Percentiles rank a stretch among this genome's conserved stretches.
Conservation (phyloP, 2,888 invertebrate genomes). For the Hypena proboscidalis region DNA sequence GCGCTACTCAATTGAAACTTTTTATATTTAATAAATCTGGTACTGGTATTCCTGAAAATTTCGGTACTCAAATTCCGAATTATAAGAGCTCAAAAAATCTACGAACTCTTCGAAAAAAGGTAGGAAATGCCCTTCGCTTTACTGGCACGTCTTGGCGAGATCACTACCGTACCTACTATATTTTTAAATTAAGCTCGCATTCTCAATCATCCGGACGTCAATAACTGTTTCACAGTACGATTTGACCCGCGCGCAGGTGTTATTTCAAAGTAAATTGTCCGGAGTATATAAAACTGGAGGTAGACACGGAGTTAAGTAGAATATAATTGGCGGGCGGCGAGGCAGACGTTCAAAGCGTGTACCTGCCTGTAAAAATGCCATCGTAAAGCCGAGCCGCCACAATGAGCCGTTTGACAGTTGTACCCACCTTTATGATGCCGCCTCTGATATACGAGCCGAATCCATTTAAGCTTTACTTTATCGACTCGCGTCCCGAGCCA, state of each 20-base stretch:
- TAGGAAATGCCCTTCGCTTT: too few species aligned
- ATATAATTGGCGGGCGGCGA: constrained; percentile 83
- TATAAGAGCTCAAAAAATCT: too few species aligned
- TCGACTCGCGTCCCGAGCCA: constrained; percentile 76
- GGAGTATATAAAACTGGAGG: constrained; percentile 44
- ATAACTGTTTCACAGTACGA: constrained; percentile 40
- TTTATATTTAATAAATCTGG: too few species aligned
- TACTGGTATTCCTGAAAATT: too few species aligned
- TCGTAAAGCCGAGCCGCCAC: constrained; percentile 80
- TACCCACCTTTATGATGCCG: constrained; percentile 82
- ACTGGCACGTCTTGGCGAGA: too few species aligned
- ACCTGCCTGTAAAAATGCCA: constrained; percentile 84
- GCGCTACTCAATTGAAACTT: too few species aligned
- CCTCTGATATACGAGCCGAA: constrained; percentile 75
- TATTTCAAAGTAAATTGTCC: constrained; percentile 45
- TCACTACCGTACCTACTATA: too few species aligned
- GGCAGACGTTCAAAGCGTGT: constrained; percentile 76
- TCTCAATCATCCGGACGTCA: constrained; percentile 10
- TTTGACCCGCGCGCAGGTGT: constrained; percentile 42
- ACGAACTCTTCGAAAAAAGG: too few species aligned
- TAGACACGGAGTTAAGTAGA: constrained; percentile 76
- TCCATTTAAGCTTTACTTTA: constrained; percentile 83
- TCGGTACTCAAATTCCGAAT: too few species aligned
- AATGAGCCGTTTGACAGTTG: constrained; percentile 83
- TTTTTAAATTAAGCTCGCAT: not conserved